Percentiles rank a stretch among this genome's conserved stretches.
Evolutionary conservation across 2,797 vertebrate species (phyloP).

Genomic region (Enteromius argenteus): DNA sequence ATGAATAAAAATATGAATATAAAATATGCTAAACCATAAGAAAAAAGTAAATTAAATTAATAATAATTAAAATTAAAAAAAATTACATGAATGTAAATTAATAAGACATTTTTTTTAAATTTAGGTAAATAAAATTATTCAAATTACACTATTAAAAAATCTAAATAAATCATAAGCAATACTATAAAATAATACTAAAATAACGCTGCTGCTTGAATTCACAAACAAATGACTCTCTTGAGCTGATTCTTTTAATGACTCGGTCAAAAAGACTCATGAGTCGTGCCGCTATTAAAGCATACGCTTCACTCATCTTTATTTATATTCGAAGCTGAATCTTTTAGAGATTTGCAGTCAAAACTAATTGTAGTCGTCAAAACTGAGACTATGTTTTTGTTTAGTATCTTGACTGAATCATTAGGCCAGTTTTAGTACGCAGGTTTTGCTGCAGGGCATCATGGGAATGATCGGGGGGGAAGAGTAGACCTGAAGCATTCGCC

Average conservation of each 20-base stretch:
- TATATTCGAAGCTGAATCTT: neutral
- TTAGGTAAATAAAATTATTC: neutral
- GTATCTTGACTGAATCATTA: neutral
- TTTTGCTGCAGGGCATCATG: slow-evolving; percentile 11
- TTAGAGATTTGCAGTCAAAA: neutral
- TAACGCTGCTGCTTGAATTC: neutral
- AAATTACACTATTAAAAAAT: neutral
- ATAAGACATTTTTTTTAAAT: no score
- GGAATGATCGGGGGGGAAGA: neutral
- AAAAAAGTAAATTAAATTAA: no score
- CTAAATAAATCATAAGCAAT: neutral
- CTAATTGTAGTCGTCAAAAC: no score
- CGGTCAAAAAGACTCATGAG: neutral
- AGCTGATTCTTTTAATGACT: neutral
- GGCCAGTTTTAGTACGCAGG: neutral
- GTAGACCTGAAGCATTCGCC: neutral
- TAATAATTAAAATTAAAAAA: no score
- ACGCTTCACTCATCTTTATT: neutral
- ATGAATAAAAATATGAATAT: neutral
- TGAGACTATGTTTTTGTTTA: neutral
- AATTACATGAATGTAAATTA: no score
- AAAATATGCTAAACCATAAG: no score
- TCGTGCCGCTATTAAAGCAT: neutral
- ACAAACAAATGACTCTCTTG: neutral
- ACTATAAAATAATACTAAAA: neutral